These are phyloP conservation scores for Heterohyrax brucei DNA, from an alignment of 2,797 vertebrate species.

Conservation along the genomic window DNA sequence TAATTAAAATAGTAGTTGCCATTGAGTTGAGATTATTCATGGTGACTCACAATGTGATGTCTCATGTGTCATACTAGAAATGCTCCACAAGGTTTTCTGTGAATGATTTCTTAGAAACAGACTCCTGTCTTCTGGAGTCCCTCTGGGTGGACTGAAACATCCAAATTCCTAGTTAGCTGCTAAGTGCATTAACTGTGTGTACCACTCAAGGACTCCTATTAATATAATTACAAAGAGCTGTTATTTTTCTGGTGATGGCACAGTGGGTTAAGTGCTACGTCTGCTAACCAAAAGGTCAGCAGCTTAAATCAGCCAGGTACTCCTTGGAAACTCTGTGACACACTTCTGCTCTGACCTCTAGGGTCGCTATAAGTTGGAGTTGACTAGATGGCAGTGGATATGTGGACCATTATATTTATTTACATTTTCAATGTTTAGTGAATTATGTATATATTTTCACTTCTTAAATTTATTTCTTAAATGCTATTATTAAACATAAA, in stretches of 20 bases:
- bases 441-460: neutral
- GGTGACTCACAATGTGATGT: neutral
- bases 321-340: no score
- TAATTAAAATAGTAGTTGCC: neutral
- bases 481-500: neutral
- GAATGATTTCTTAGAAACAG: neutral
- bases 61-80: no score
- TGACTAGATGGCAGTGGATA: no score
- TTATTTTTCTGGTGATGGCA: neutral
- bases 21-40: neutral
- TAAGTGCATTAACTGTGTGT: neutral
- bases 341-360: no score
- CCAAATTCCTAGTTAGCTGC: neutral
- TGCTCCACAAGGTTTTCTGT: neutral
- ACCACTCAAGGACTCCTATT: neutral
- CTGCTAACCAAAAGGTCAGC: no score
- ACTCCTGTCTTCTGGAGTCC: neutral
- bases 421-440: neutral
- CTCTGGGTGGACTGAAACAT: neutral
- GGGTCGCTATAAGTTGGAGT: no score
- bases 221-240: neutral
- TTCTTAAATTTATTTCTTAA: constrained; percentile 23
- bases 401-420: neutral
- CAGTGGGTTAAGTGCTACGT: no score
- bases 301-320: no score